Evolutionary conservation across 2,797 vertebrate species (phyloP), one percentile per base, ranked within the genome.

Genomic region (Esox masquinongy): DNA sequence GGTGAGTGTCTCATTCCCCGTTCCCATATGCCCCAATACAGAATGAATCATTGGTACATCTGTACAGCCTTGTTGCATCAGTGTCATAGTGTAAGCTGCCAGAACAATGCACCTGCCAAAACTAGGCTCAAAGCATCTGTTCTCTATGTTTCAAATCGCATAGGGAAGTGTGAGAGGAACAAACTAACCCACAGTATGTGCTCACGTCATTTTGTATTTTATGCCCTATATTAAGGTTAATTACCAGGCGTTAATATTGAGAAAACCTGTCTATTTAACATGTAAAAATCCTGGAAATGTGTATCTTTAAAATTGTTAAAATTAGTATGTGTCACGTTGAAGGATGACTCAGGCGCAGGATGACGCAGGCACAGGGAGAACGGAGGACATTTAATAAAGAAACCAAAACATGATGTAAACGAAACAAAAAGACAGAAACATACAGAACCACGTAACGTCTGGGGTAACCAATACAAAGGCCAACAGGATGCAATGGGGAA

Each of bases 1-100:
- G 97, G 97, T 99, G 93, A 88, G 91, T 69, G 72, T 81, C 79
- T 77, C 84, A 51, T 74, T 70, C 59, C 69, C 63, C 56, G 51
- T 56, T 64, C 80, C 71, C 47, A 68, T 77, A 73, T 75, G 75
- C 76, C 64, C 49, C 24, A 80, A 82, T 85, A 76, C 86, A 74
- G 82, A 82, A 81, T 85, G 87, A 88, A 88, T 90, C 82, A 88
- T 83, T 78, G 72, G 78, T 87, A 87, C 91, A 92, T 89, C 85
- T 90, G 88, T 81, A 79, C 83, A 59, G 81, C 78, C 80, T 68
- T 82, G 82, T 86, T 80, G 29, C 83, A 80, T 87, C 83, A 85
- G 73, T 82, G 80, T 86, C 85, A 82, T 82, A 76, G 80, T 83
- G 86, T 79, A 85, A 82, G 36, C 77, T 85, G 78, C 82, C 79